Evolutionary conservation across 2,797 vertebrate genomes (phyloP).

Genomic region (Falco berigora): DNA sequence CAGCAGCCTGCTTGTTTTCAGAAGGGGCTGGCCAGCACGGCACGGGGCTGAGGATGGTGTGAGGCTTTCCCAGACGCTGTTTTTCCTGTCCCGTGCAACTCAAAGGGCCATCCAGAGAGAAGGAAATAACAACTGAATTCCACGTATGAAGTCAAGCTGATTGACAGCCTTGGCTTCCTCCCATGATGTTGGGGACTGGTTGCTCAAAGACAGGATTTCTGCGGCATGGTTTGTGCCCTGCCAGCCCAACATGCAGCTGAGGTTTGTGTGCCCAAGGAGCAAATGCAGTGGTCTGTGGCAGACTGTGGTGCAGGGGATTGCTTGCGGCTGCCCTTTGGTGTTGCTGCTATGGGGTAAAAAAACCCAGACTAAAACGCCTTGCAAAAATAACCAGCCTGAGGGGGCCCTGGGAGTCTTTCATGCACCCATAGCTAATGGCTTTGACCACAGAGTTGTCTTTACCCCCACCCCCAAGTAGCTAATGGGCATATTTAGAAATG

Average conservation of each 20-base stretch:
- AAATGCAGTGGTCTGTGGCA: not conserved
- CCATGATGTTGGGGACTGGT: fast-evolving
- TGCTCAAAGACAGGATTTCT: not conserved
- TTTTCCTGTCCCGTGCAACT: not conserved
- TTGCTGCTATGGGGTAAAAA: not conserved
- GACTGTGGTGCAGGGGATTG: not conserved
- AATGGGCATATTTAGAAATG: slow-evolving; percentile 29
- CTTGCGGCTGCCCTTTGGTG: not conserved
- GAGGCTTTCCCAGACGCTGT: not conserved
- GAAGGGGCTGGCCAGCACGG: not conserved
- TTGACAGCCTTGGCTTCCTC: not conserved
- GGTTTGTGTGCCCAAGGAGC: not conserved
- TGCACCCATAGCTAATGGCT: not conserved
- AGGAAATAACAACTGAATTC: not conserved
- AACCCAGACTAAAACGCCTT: not conserved
- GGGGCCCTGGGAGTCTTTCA: not conserved
- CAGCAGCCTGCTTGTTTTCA: not conserved
- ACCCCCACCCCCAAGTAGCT: not conserved
- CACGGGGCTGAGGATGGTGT: not conserved
- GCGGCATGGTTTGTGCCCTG: not conserved
- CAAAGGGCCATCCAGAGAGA: not conserved
- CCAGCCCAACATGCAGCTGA: not conserved
- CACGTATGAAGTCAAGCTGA: not conserved
- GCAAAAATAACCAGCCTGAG: not conserved
- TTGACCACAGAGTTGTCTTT: not conserved